A percentile compares a stretch with the other conserved stretches of the same genome.
Conservation (phyloP, 2,797 vertebrate species). For the Myoxocephalus aenaeus region DNA sequence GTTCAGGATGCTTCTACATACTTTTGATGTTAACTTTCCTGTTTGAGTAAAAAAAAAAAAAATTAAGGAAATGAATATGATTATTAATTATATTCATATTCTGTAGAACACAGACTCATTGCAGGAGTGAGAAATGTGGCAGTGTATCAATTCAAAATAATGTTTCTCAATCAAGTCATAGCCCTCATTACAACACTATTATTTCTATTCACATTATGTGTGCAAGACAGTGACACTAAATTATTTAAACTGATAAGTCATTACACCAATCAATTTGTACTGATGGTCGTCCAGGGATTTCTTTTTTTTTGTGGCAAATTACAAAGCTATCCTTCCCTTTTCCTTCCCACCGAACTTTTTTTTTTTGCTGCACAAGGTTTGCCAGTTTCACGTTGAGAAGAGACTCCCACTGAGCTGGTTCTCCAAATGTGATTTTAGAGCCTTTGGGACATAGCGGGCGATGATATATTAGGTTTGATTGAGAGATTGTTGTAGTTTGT, state of each 20-base stretch:
- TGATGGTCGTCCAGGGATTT: constrained; percentile 21
- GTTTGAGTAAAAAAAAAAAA: neutral
- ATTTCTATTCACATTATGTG: constrained; percentile 47
- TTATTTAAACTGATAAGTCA: neutral
- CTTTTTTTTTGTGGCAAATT: constrained; percentile 34
- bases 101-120: constrained; percentile 8
- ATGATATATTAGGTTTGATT: constrained; percentile 59
- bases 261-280: constrained; percentile 43
- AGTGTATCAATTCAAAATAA: constrained; percentile 44
- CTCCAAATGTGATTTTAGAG: constrained; percentile 59
- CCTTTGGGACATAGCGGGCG: constrained; percentile 46
- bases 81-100: constrained; percentile 25
- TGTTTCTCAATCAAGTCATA: constrained; percentile 39
- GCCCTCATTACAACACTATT: constrained; percentile 44
- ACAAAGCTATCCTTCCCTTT: constrained; percentile 36
- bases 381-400: constrained; percentile 35
- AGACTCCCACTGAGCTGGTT: constrained; percentile 32
- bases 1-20: neutral
- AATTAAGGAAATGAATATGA: neutral
- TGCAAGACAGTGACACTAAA: constrained; percentile 46
- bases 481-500: constrained; percentile 49
- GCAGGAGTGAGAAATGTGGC: constrained; percentile 20
- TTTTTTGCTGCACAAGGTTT: constrained; percentile 26
- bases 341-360: constrained; percentile 49
- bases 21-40: neutral